Evolutionary conservation across 1,140 invertebrate genomes (phyloP).

Genomic region (Cardiocondyla obscurior): DNA sequence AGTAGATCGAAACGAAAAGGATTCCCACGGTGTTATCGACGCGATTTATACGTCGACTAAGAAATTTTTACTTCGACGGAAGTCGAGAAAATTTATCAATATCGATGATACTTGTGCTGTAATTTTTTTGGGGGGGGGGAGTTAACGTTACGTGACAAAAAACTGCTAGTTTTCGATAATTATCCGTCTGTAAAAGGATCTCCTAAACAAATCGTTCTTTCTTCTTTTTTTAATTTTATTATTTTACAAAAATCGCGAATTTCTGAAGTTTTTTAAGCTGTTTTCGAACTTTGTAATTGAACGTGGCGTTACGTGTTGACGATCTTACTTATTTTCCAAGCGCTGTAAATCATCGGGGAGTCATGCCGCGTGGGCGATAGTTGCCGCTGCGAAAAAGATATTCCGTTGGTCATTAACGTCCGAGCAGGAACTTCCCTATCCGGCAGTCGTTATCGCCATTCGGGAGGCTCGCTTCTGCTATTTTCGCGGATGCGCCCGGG

Average conservation of each 20-base stretch:
- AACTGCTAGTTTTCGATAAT: too few species aligned
- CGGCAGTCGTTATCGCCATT: constrained; percentile 65
- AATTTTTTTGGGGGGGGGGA: background rate
- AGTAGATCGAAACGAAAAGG: background rate
- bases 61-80: background rate
- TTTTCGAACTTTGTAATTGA: constrained; percentile 1
- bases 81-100: background rate
- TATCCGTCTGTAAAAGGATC: background rate
- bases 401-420: constrained; percentile 60
- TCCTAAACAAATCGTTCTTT: background rate
- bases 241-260: background rate
- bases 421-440: constrained; percentile 64
- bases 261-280: background rate
- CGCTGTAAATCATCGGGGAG: constrained; percentile 51
- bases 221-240: background rate
- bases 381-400: constrained; percentile 54
- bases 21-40: background rate
- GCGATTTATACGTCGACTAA: background rate
- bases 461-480: constrained; percentile 48
- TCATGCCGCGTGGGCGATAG: constrained; percentile 42
- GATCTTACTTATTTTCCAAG: background rate
- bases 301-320: constrained; percentile 2
- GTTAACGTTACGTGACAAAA: background rate
- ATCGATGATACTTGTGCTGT: background rate
- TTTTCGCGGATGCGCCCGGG: constrained; percentile 28